Conservation (phyloP, 1,140 invertebrate species). For the Temnothorax nylanderi region DNA sequence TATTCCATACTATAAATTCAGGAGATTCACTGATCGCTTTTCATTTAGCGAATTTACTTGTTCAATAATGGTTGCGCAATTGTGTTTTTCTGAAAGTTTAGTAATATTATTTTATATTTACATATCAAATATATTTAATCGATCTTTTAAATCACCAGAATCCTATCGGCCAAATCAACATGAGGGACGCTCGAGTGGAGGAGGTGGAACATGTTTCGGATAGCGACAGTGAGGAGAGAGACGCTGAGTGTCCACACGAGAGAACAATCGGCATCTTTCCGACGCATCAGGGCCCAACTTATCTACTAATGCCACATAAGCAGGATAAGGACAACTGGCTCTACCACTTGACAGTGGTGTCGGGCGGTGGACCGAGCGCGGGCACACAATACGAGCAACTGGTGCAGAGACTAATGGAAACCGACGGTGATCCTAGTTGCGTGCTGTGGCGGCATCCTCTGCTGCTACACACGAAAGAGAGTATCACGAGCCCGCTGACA, state of each 20-base stretch:
- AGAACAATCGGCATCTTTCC: slow-evolving; percentile 97
- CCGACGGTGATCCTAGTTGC: slow-evolving; percentile 96
- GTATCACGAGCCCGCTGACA: slow-evolving; percentile 93
- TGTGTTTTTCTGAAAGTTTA: slow-evolving; percentile 4
- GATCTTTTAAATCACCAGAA: slow-evolving; percentile 87
- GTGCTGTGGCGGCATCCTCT: slow-evolving; percentile 97
- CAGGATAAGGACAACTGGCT: slow-evolving; percentile 97
- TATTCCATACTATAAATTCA: neutral
- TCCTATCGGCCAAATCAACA: slow-evolving; percentile 97
- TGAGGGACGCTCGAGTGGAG: slow-evolving; percentile 96
- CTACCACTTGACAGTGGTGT: slow-evolving; percentile 97
- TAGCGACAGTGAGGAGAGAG: slow-evolving; percentile 95
- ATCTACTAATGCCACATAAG: slow-evolving; percentile 95
- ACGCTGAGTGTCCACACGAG: slow-evolving; percentile 89
- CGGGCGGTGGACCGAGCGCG: slow-evolving; percentile 94
- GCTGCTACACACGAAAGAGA: slow-evolving; percentile 96
- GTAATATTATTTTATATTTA: neutral
- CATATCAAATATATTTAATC: slow-evolving; percentile 10
- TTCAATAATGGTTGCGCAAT: slow-evolving; percentile 3
- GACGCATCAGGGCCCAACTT: slow-evolving; percentile 95
- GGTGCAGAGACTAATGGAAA: slow-evolving; percentile 97
- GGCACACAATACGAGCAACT: slow-evolving; percentile 98
- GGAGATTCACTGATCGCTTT: neutral
- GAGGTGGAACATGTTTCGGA: slow-evolving; percentile 97
- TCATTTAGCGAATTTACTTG: neutral